These are phyloP conservation scores for Lophura nycthemera DNA, from an alignment of 2,113 vertebrate species.

Conservation along the genomic window DNA sequence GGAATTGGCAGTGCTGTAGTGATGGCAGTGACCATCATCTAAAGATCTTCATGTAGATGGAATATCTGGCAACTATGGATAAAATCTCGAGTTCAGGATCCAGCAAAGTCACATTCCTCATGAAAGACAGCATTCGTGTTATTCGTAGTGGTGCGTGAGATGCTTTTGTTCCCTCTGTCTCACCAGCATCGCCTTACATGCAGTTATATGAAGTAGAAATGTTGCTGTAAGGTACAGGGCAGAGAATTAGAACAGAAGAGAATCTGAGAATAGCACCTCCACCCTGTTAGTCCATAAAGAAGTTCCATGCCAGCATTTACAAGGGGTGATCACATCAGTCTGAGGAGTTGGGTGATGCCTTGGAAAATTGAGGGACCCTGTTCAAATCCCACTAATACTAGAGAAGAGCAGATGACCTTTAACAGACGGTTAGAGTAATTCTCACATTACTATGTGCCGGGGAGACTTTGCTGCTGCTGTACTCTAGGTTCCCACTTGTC, in stretches of 20 bases:
- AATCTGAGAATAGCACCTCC: fast-evolving
- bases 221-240: background rate
- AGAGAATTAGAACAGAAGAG: background rate
- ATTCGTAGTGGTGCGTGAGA: background rate
- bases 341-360: background rate
- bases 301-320: background rate
- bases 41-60: background rate
- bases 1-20: background rate
- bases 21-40: background rate
- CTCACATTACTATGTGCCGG: fast-evolving
- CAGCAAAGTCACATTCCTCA: background rate
- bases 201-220: background rate
- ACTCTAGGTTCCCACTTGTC: background rate
- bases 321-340: background rate
- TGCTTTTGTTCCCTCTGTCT: background rate
- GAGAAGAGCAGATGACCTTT: background rate
- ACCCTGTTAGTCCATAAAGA: background rate
- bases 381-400: background rate
- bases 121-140: background rate
- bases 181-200: background rate
- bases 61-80: background rate
- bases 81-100: background rate
- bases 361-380: background rate
- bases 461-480: background rate
- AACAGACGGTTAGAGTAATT: background rate